Evolutionary conservation across 2,797 vertebrate genomes (phyloP).

Genomic region (Eulemur coronatus): DNA sequence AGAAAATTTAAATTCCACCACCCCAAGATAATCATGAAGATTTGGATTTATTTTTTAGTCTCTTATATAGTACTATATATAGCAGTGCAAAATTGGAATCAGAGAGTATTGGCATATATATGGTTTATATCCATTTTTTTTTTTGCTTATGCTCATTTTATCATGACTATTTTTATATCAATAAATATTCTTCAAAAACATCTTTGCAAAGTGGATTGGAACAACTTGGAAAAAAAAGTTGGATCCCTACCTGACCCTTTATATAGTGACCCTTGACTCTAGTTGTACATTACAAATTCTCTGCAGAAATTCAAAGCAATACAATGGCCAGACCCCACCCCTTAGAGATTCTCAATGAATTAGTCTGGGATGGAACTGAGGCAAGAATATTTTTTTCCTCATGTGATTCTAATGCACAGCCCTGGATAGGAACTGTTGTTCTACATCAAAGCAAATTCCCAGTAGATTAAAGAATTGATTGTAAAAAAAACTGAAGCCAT

Average conservation of each 20-base stretch:
- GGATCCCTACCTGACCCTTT: neutral
- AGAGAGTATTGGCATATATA: neutral
- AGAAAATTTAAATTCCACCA: neutral
- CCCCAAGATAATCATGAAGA: neutral
- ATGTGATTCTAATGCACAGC: neutral
- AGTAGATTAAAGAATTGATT: neutral
- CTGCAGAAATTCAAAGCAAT: neutral
- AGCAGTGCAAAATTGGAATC: neutral
- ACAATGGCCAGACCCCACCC: neutral
- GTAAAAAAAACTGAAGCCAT: neutral
- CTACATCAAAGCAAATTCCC: conserved; percentile 3
- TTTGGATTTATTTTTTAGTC: neutral
- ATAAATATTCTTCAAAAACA: neutral
- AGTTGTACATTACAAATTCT: neutral
- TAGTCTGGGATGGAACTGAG: neutral
- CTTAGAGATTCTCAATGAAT: neutral
- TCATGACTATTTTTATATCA: neutral
- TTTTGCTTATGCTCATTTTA: neutral
- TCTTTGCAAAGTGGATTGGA: neutral
- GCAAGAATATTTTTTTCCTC: neutral
- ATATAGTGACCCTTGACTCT: neutral
- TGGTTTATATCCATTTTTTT: neutral
- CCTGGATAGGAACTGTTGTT: neutral
- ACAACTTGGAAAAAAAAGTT: neutral
- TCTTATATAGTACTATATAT: neutral